These are phyloP conservation scores for Luehdorfia chinensis DNA, from an alignment of 1,140 invertebrate genomes.

Conservation along the genomic window DNA sequence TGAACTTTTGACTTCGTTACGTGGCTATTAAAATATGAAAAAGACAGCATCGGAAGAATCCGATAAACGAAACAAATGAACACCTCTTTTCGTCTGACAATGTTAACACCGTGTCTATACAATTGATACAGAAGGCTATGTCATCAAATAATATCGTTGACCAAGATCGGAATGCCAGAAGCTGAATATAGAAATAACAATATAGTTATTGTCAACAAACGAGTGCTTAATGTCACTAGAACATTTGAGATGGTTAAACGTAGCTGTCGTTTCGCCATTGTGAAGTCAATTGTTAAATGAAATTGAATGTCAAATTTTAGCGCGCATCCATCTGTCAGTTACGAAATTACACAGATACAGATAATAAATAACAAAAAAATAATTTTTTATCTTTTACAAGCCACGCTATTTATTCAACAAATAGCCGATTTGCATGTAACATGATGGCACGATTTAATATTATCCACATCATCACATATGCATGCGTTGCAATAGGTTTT, in stretches of 20 bases:
- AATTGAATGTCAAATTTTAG: constrained; percentile 9
- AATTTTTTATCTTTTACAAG: too few relatives aligned
- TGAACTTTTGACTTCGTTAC: too few relatives aligned
- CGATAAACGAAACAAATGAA: constrained; percentile 7
- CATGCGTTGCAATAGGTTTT: too few relatives aligned
- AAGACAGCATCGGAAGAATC: too few relatives aligned
- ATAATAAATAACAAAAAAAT: too few relatives aligned
- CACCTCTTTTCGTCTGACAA: not conserved
- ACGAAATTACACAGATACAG: too few relatives aligned
- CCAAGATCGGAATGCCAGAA: constrained; percentile 3
- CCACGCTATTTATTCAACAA: too few relatives aligned
- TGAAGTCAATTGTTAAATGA: constrained; percentile 3
- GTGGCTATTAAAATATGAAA: too few relatives aligned
- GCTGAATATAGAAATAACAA: not conserved
- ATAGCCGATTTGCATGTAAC: too few relatives aligned
- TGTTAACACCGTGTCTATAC: too few relatives aligned
- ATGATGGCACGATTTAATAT: too few relatives aligned
- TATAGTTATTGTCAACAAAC: constrained; percentile 7
- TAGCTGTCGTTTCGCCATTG: not conserved
- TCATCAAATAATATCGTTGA: not conserved
- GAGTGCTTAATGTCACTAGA: constrained; percentile 4
- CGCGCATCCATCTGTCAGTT: constrained; percentile 1
- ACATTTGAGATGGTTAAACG: constrained; percentile 1
- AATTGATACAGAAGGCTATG: not conserved
- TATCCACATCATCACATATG: too few relatives aligned